These are phyloP conservation scores for Rhinophrynus dorsalis DNA, from an alignment of 2,797 vertebrate species.

Conservation along the genomic window DNA sequence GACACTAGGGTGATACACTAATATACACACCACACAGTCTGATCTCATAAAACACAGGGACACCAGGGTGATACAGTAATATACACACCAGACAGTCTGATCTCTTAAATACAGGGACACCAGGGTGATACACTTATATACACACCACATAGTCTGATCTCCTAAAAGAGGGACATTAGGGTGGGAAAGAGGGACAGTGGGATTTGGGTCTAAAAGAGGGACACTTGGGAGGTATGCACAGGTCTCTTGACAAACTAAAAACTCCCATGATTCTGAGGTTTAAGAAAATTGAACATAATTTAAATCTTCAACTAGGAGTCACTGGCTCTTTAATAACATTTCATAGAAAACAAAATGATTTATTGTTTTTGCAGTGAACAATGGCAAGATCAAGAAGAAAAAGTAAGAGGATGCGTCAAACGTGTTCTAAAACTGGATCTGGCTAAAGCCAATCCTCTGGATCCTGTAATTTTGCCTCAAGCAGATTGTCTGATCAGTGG, in stretches of 20 bases:
- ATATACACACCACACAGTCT: too few relatives aligned
- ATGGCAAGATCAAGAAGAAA: not conserved
- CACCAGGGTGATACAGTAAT: too few relatives aligned
- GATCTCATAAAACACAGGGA: too few relatives aligned
- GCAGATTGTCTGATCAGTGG: not conserved
- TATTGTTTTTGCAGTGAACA: not conserved
- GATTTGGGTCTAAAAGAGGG: not conserved
- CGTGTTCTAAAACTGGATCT: not conserved
- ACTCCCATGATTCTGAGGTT: too few relatives aligned
- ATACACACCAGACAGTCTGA: too few relatives aligned
- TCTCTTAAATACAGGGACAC: too few relatives aligned
- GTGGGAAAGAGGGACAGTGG: not conserved
- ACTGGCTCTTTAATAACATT: not conserved
- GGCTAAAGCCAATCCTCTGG: not conserved
- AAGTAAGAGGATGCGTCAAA: not conserved
- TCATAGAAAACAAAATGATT: not conserved
- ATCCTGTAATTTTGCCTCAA: not conserved
- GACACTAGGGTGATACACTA: too few relatives aligned
- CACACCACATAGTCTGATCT: too few relatives aligned
- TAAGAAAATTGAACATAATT: too few relatives aligned
- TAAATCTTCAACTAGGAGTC: not conserved
- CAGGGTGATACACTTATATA: too few relatives aligned
- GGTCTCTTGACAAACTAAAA: not conserved
- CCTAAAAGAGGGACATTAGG: too few relatives aligned
- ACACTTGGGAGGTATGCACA: not conserved